Conservation (phyloP, 2,888 invertebrate genomes). For the Agrochola litura region DNA sequence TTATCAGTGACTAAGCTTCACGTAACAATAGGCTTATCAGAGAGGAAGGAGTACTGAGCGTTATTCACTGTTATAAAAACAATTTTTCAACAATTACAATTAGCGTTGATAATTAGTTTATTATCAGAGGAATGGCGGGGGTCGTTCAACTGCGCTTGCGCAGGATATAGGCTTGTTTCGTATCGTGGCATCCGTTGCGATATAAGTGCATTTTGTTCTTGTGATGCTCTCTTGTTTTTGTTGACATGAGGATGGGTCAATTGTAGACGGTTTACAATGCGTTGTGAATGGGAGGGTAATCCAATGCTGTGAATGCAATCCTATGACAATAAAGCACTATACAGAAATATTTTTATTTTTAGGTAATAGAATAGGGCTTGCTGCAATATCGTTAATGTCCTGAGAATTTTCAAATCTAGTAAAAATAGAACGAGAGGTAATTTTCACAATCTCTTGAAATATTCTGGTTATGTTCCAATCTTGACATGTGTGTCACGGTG, state of each 20-base stretch:
- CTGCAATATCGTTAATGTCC: not conserved
- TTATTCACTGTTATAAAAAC: slow-evolving; percentile 52
- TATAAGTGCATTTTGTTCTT: slow-evolving; percentile 71
- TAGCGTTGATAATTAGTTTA: slow-evolving; percentile 74
- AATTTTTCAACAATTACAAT: slow-evolving; percentile 66
- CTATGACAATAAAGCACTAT: not conserved
- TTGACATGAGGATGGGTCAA: slow-evolving; percentile 43
- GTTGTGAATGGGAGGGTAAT: slow-evolving; percentile 19
- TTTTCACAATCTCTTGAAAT: not conserved
- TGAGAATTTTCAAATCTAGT: no score
- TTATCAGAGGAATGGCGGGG: slow-evolving; percentile 73
- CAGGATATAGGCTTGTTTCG: slow-evolving; percentile 80
- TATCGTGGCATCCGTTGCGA: slow-evolving; percentile 81
- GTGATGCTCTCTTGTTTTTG: slow-evolving; percentile 53
- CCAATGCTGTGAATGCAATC: slow-evolving; percentile 1
- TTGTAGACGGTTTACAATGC: slow-evolving; percentile 42
- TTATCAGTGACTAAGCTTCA: slow-evolving; percentile 58
- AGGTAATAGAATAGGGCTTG: not conserved
- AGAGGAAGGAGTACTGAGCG: slow-evolving; percentile 54
- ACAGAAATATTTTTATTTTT: not conserved
- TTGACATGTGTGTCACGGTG: slow-evolving; percentile 30
- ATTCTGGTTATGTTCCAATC: slow-evolving; percentile 38
- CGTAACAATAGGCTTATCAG: slow-evolving; percentile 54
- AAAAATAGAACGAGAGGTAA: not conserved
- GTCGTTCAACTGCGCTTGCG: slow-evolving; percentile 76